Evolutionary conservation across 2,797 vertebrate genomes (phyloP).

Genomic region (Takifugu ocellatus): DNA sequence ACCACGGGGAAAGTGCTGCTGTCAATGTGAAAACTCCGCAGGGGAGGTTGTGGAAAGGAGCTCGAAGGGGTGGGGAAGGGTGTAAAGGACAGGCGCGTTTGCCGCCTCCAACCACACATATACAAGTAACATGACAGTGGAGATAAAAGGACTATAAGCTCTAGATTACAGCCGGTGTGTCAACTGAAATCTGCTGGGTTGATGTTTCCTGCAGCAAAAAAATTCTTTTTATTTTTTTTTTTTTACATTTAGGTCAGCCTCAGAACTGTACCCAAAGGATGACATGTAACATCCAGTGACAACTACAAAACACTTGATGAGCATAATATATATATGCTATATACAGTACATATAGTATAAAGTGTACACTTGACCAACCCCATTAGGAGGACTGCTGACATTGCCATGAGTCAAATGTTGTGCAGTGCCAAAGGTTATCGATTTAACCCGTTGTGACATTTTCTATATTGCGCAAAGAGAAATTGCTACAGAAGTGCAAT

Average conservation of each 20-base stretch:
- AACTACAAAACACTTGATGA: no score
- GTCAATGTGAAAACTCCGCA: conserved; percentile 46
- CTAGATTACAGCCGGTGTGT: conserved; percentile 9
- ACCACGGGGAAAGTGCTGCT: conserved; percentile 46
- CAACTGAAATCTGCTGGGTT: conserved; percentile 15
- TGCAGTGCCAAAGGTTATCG: conserved; percentile 40
- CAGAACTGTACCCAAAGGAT: no score
- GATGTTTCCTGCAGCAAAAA: background rate
- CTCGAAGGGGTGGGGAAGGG: conserved; percentile 12
- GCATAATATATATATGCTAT: no score
- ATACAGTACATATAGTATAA: no score
- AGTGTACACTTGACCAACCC: no score
- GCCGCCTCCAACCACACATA: background rate
- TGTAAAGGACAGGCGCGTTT: conserved; percentile 1
- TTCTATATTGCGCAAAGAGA: conserved; percentile 8
- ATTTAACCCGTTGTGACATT: conserved; percentile 54
- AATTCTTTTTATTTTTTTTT: no score
- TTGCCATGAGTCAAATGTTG: conserved; percentile 39
- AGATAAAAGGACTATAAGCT: conserved; percentile 4
- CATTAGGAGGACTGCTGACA: conserved; percentile 31
- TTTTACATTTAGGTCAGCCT: no score
- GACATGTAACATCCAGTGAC: no score
- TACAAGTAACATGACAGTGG: background rate
- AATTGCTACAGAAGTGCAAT: background rate
- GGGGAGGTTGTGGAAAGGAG: conserved; percentile 47